Evolutionary conservation across 2,797 vertebrate genomes (phyloP).

Genomic region (Scolopax rusticola): DNA sequence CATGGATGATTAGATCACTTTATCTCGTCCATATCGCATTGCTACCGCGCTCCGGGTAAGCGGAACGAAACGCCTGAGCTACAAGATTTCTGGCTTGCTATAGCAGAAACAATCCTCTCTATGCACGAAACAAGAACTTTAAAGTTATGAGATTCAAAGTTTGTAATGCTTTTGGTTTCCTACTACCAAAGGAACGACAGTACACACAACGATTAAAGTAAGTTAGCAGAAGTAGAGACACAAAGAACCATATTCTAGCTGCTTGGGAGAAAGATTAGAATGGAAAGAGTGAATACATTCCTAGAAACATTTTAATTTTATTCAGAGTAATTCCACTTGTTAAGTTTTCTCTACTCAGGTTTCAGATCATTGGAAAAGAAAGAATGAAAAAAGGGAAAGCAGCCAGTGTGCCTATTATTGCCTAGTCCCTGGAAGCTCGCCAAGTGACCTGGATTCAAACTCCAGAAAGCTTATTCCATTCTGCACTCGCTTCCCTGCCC

Average conservation of each 20-base stretch:
- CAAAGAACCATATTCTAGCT: neutral
- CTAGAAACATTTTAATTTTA: constrained; percentile 64
- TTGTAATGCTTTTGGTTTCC: neutral
- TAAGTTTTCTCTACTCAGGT: constrained; percentile 52
- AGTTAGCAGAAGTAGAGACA: neutral
- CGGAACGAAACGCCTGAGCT: neutral
- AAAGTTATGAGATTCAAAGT: neutral
- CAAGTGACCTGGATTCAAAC: constrained; percentile 79
- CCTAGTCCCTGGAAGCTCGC: constrained; percentile 60
- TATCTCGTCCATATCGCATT: neutral
- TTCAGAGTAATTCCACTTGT: constrained; percentile 59
- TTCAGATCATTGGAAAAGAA: constrained; percentile 69
- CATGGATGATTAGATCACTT: neutral
- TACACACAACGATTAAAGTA: neutral
- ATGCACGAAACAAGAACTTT: neutral
- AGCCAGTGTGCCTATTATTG: constrained; percentile 65
- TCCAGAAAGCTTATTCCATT: constrained; percentile 74
- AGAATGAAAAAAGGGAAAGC: constrained; percentile 69
- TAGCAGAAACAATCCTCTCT: neutral
- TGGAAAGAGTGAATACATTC: constrained; percentile 27
- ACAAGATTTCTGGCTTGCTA: neutral
- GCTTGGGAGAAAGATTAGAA: neutral
- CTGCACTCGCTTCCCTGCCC: constrained; percentile 51
- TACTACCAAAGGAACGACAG: neutral
- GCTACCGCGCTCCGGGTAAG: neutral